A percentile compares a stretch with the other conserved stretches of the same genome.
Evolutionary conservation across 1,140 invertebrate genomes (phyloP).

Genomic region (Zeugodacus cucurbitae): DNA sequence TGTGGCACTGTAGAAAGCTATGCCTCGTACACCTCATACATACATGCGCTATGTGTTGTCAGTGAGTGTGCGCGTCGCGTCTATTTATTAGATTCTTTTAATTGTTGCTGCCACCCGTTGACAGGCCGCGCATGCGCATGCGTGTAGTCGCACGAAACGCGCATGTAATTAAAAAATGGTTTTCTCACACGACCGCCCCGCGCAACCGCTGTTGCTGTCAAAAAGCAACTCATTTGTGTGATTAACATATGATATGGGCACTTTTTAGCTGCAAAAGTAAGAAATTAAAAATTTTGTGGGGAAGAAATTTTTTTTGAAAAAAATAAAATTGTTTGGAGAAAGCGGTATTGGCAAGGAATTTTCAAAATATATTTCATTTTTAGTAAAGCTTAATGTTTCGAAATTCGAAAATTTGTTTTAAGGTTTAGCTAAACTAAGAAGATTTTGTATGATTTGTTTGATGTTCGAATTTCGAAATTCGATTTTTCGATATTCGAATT

Average conservation of each 20-base stretch:
- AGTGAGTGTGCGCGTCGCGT: neutral
- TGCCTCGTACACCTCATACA: neutral
- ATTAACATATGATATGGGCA: neutral
- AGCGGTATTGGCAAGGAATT: neutral
- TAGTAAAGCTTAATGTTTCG: too few relatives aligned
- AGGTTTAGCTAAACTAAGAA: too few relatives aligned
- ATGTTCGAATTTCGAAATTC: too few relatives aligned
- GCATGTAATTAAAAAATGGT: neutral
- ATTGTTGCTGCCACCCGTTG: neutral
- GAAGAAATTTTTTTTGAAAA: neutral
- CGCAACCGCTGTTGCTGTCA: neutral
- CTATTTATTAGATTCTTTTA: neutral
- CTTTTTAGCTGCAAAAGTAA: neutral
- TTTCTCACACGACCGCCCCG: neutral
- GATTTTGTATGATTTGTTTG: too few relatives aligned
- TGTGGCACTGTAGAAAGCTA: neutral
- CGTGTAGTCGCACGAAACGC: neutral
- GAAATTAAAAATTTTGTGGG: neutral
- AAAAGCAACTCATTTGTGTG: neutral
- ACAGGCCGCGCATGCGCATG: slow-evolving; percentile 7
- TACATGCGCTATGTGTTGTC: neutral
- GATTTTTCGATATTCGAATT: too few relatives aligned
- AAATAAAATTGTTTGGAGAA: neutral
- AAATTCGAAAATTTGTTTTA: too few relatives aligned
- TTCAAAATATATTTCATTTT: too few relatives aligned